Conservation (phyloP, 1,140 invertebrate species). For the Brachionus paranguensis region DNA sequence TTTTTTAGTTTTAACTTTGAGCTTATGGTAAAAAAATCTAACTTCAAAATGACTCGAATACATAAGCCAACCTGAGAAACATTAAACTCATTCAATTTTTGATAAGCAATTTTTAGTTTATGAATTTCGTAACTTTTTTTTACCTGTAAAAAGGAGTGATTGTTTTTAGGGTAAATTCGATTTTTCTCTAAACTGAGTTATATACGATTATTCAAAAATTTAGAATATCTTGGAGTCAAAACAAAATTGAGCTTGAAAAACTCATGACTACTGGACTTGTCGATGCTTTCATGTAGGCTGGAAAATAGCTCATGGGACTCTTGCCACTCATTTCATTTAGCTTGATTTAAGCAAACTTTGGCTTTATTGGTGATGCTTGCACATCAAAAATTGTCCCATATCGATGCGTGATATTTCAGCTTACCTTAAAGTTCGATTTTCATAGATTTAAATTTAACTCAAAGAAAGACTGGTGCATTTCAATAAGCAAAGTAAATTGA, state of each 20-base stretch:
- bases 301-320: no score
- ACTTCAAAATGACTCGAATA: not conserved
- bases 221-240: not conserved
- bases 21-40: not conserved
- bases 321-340: no score
- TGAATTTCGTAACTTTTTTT: not conserved
- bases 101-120: not conserved
- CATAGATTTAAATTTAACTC: not conserved
- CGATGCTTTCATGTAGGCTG: not conserved
- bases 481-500: not conserved
- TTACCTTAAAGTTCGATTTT: not conserved
- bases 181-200: not conserved
- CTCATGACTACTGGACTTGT: not conserved
- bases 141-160: not conserved
- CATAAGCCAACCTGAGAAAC: not conserved
- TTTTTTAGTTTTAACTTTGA: not conserved
- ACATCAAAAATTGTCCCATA: not conserved
- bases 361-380: not conserved
- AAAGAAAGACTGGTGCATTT: not conserved
- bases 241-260: not conserved
- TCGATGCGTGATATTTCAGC: not conserved
- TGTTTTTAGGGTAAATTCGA: not conserved
- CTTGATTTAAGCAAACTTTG: not conserved
- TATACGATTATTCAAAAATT: not conserved
- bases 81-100: not conserved